Conservation (phyloP, 2,888 invertebrate species). For the Marasmarcha lunaedactyla region DNA sequence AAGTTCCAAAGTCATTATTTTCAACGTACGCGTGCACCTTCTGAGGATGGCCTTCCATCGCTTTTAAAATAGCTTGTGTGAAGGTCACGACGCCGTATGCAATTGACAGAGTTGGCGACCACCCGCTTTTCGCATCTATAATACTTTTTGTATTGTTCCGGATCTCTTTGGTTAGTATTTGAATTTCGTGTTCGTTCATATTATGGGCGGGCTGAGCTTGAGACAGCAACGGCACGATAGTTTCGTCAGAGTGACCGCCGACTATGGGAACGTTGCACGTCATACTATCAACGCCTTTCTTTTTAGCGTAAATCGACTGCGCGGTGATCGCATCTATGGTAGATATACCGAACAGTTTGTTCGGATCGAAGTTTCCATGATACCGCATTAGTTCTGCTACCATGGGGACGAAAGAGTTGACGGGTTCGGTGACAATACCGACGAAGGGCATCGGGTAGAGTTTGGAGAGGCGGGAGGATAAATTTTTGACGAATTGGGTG, state of each 20-base stretch:
- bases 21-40: constrained; percentile 37
- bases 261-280: constrained; percentile 79
- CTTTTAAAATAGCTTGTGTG: constrained; percentile 66
- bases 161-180: constrained; percentile 36
- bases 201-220: constrained; percentile 71
- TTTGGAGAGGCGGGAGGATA: constrained; percentile 32
- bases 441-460: constrained; percentile 41
- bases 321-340: constrained; percentile 79
- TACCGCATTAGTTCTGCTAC: constrained; percentile 47
- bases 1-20: constrained; percentile 49
- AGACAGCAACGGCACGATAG: constrained; percentile 82
- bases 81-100: constrained; percentile 75
- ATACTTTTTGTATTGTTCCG: constrained; percentile 74
- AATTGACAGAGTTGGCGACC: constrained; percentile 70
- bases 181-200: constrained; percentile 46
- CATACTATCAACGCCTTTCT: constrained; percentile 72
- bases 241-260: constrained; percentile 81
- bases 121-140: constrained; percentile 73
- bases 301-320: constrained; percentile 79
- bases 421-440: constrained; percentile 53
- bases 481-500: constrained; percentile 36
- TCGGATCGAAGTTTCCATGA: constrained; percentile 68
- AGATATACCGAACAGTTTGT: constrained; percentile 79
- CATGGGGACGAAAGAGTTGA: constrained; percentile 54
- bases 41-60: constrained; percentile 27